Evolutionary conservation across 2,113 vertebrate genomes (phyloP).

Genomic region (Strix uralensis): DNA sequence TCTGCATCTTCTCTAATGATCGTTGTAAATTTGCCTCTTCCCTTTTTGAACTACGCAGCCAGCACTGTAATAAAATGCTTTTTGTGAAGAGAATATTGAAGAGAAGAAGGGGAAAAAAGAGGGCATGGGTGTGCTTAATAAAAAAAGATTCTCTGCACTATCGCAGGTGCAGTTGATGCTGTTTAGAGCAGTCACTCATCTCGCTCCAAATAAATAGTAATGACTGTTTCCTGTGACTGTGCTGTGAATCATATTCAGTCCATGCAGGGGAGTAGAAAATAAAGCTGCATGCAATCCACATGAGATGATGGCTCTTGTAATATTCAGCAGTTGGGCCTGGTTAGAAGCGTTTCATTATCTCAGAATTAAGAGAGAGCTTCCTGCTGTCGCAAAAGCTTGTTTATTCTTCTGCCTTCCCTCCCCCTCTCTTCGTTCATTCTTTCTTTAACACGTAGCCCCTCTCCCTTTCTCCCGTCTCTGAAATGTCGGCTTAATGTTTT

Average conservation of each 20-base stretch:
- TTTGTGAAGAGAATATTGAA: conserved; percentile 55
- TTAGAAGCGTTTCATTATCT: conserved; percentile 67
- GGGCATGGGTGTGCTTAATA: conserved; percentile 11
- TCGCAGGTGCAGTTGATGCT: conserved; percentile 33
- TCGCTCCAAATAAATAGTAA: conserved; percentile 56
- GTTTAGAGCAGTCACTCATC: conserved; percentile 53
- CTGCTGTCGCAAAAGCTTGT: conserved; percentile 68
- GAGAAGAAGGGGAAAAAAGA: neutral
- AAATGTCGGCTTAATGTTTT: conserved; percentile 34
- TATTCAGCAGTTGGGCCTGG: conserved; percentile 52
- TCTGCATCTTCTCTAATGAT: neutral
- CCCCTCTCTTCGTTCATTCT: neutral
- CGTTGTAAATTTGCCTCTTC: conserved; percentile 20
- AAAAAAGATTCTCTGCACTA: neutral
- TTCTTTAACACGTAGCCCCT: neutral
- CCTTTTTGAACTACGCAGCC: neutral
- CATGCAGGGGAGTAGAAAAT: conserved; percentile 52
- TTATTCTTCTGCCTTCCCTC: conserved; percentile 54
- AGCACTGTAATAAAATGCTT: conserved; percentile 18
- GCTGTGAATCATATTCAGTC: conserved; percentile 56
- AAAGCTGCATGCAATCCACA: conserved; percentile 56
- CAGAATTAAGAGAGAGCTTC: conserved; percentile 66
- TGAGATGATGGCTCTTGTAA: conserved; percentile 49
- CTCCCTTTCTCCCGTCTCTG: neutral
- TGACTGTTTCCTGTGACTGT: conserved; percentile 65